These are phyloP conservation scores for Catonia carolina DNA, from an alignment of 2,888 invertebrate genomes.

Conservation along the genomic window DNA sequence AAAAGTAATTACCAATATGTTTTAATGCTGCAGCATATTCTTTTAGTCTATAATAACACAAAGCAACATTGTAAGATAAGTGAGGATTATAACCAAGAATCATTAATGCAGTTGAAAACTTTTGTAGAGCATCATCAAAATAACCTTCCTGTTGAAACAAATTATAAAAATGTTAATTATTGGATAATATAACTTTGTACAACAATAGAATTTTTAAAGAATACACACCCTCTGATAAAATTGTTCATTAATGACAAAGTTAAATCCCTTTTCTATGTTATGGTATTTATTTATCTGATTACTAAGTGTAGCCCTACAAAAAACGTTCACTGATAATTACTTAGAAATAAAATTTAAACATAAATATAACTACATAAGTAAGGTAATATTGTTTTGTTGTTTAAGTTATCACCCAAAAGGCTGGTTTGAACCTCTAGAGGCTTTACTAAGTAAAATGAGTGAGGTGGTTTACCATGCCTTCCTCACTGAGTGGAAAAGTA, in stretches of 20 bases:
- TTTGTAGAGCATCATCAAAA: slow-evolving; percentile 84
- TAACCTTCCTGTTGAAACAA: slow-evolving; percentile 59
- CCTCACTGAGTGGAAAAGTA: too few relatives aligned
- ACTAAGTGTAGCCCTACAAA: too few relatives aligned
- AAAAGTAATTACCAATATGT: slow-evolving; percentile 62
- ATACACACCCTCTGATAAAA: too few relatives aligned
- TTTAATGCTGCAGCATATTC: slow-evolving; percentile 90
- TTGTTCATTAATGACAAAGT: not conserved
- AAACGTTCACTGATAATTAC: too few relatives aligned
- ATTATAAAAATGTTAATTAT: not conserved
- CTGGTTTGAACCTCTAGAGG: too few relatives aligned
- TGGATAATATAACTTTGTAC: not conserved
- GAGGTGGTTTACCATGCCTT: too few relatives aligned
- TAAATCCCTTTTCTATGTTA: not conserved
- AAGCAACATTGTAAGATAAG: slow-evolving; percentile 89
- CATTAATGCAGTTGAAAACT: slow-evolving; percentile 82
- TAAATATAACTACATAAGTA: too few relatives aligned
- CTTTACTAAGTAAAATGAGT: too few relatives aligned
- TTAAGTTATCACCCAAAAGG: too few relatives aligned
- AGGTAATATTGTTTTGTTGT: too few relatives aligned
- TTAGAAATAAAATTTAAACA: too few relatives aligned
- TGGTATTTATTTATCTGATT: not conserved
- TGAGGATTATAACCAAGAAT: slow-evolving; percentile 84
- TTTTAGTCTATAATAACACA: slow-evolving; percentile 89
- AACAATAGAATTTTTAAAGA: slow-evolving; percentile 1